Conservation (phyloP, 2,888 invertebrate genomes). For the Sepiola atlantica region DNA sequence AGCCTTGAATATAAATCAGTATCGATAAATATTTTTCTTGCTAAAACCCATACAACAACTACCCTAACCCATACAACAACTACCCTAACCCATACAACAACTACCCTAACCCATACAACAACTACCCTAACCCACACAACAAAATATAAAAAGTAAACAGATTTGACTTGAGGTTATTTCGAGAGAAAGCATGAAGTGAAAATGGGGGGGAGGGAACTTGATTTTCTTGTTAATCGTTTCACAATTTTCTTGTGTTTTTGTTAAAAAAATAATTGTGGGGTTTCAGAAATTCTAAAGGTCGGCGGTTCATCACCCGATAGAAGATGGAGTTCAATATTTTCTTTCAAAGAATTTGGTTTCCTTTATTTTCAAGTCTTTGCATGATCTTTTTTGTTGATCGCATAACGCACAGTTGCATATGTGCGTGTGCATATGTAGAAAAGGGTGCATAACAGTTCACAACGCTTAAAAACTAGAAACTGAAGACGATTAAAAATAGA, state of each 20-base stretch:
- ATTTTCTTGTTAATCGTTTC: background rate
- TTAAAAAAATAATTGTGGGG: background rate
- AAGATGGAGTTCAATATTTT: too few relatives aligned
- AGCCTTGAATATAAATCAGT: conserved; percentile 32
- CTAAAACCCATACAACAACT: background rate
- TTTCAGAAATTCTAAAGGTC: too few relatives aligned
- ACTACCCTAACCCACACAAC: too few relatives aligned
- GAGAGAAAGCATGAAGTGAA: background rate
- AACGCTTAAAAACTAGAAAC: too few relatives aligned
- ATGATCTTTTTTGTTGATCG: background rate
- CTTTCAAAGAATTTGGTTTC: background rate
- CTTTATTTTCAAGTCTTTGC: background rate
- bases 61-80: too few relatives aligned
- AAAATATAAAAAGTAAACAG: background rate
- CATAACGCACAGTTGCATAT: too few relatives aligned
- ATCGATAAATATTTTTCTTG: background rate
- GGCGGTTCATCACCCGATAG: too few relatives aligned
- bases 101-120: too few relatives aligned
- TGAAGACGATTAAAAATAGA: too few relatives aligned
- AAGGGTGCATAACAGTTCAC: too few relatives aligned
- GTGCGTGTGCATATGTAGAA: too few relatives aligned
- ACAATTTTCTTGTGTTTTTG: background rate
- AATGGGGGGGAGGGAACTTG: background rate
- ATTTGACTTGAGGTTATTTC: background rate
- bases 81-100: too few relatives aligned